Percentiles rank a stretch among this genome's conserved stretches.
These are phyloP conservation scores for Scalopus aquaticus DNA, from an alignment of 2,113 vertebrate genomes.

Conservation along the genomic window DNA sequence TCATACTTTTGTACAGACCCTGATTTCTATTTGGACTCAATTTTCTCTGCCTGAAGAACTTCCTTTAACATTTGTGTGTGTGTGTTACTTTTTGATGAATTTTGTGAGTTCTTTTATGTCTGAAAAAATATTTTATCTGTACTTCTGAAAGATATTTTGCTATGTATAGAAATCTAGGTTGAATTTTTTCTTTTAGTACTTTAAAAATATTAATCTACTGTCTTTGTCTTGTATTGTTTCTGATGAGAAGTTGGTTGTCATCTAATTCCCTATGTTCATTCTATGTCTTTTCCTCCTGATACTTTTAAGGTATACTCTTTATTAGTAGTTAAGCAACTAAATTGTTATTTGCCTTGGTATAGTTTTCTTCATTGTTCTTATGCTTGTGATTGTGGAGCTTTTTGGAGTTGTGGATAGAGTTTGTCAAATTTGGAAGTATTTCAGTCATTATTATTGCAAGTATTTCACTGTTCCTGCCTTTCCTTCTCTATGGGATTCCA, in stretches of 20 bases:
- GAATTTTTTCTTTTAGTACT: neutral
- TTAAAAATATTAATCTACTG: neutral
- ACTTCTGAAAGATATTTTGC: neutral
- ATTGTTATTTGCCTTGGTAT: neutral
- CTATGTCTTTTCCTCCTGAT: neutral
- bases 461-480: neutral
- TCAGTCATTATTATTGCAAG: slow-evolving; percentile 17
- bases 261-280: neutral
- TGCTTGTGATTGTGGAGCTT: neutral
- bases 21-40: neutral
- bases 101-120: neutral
- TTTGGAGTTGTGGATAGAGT: neutral
- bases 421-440: slow-evolving; percentile 10
- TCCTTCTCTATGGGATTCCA: neutral
- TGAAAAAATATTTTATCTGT: neutral
- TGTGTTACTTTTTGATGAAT: neutral
- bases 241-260: neutral
- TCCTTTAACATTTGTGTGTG: neutral
- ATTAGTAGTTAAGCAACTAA: neutral
- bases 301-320: neutral
- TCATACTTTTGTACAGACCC: neutral
- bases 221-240: neutral
- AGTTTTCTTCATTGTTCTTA: neutral
- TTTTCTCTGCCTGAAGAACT: neutral
- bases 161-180: neutral